Base-by-base conservation (phyloP, 2,113 vertebrate genomes). In the Oreocharis arfaki region DNA sequence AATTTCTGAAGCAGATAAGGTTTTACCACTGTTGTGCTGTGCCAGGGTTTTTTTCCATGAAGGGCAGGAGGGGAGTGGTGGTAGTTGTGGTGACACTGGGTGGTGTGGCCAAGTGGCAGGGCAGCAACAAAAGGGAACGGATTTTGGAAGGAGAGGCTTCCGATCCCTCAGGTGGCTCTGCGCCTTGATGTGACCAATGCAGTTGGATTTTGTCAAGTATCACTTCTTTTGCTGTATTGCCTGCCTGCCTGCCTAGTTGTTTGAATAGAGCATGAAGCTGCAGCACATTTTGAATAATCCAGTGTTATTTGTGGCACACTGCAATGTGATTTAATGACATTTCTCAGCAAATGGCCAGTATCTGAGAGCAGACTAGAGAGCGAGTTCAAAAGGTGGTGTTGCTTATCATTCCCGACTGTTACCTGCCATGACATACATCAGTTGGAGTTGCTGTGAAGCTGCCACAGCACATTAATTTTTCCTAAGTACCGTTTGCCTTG, bases 41-140 rank as follows among this genome's bases (percentile, higher is more conserved):
- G 50, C 55, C 1, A 3, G 28, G 11, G 0, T 0, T 46, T 30
- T 86, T 78, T 81, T 56, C 28, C 5, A 0, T 28, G 26, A 60
- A 16, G 19, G 60, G 30, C 8, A 33, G 44, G 69, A 87, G 44
- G 39, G 69, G 59, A 44, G 49, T 11, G 16, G 27, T 57, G 37
- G 33, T 80, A 46, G 10, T 14, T 28, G 30, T 17, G 15, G 68
- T 74, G 59, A 18, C 28, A 6, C 9, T 24, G 65, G 53, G 53
- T 1, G 1, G 7, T 7, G 2, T 0, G 1, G 61, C 61, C 19
- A 1, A 39, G 52, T 12, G 41, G 23, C 60, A 75, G 23, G 37
- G 41, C 44, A 75, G 35, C 77, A 81, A 16, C 30, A 22, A 52
- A 44, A 90, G 9, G 39, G 32, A 37, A 33, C 44, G 32, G 1